Evolutionary conservation across 2,113 vertebrate species (phyloP), one percentile per base, ranked within the genome.

Genomic region (Macaca fascicularis): DNA sequence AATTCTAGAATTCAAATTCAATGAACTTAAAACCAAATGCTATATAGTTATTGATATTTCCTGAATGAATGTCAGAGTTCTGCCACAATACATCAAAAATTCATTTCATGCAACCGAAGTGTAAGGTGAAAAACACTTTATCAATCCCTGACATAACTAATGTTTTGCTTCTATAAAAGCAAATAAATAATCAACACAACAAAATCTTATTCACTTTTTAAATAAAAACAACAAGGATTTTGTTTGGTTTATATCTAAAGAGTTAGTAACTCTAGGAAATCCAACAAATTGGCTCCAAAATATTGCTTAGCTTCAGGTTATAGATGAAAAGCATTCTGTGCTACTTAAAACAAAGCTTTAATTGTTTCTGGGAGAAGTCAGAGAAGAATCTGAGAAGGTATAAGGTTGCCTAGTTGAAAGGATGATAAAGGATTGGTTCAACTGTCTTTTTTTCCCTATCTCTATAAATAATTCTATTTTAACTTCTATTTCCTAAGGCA

Each of bases 1-100:
- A 97, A 96, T 30, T 97, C 27, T 90, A 94, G 48, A 85, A 95
- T 82, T 87, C 40, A 88, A 83, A 83, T 38, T 59, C 19, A 75
- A 88, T 48, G 5, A 92, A 95, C 61, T 88, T 94, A 92, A 93
- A 96, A 81, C 22, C 50, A 93, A 23, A 91, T 20, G 48, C 43
- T 35, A 94, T 25, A 9, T 27, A 93, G 74, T 89, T 94, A 94
- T 8, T 76, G 17, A 17, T 79, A 79, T 78, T 25, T 92, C 6
- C n/a, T 83, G 72, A 86, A 90, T 78, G 30, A 84, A 95, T 72
- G 23, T 85, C 59, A 93, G 52, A 95, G 61, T 91, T 72, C 57
- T 94, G 50, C 35, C 84, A 91, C 10, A 67, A 78, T 74, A 82
- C 1, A 95, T 64, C 32, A 96, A 90, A 94, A 92, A 93, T 55